Evolutionary conservation across 2,888 invertebrate species (phyloP), one percentile per base, ranked within the genome.

Genomic region (Timandra comae): DNA sequence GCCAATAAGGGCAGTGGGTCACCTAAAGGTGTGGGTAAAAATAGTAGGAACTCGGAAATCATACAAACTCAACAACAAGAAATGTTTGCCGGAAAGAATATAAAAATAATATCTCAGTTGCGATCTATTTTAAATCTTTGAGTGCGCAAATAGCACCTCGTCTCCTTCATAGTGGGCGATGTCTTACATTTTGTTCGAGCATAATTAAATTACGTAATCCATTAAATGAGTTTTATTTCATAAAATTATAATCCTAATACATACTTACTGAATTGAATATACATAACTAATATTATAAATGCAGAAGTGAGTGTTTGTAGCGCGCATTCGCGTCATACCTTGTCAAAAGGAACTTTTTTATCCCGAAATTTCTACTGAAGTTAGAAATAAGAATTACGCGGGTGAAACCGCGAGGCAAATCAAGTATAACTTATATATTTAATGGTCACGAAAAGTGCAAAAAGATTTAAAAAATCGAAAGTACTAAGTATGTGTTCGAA

Each of bases 31-130:
- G n/a, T n/a, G n/a, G n/a, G n/a, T n/a, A n/a, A n/a, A n/a, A n/a
- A n/a, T n/a, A n/a, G n/a, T n/a, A n/a, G n/a, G n/a, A n/a, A n/a
- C n/a, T n/a, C n/a, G n/a, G n/a, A n/a, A n/a, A n/a, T n/a, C n/a
- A n/a, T n/a, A n/a, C n/a, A 16, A 16, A 16, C 16, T 5, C 16
- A 5, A 30, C 19, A 33, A 2, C 8, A 12, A 25, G 43, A 45
- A 49, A 42, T 50, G 56, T 48, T 49, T 45, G 51, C 47, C 44
- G 49, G 46, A 58, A 52, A 46, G 45, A 11, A 5, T 49, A 51
- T 59, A 69, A 69, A 71, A 70, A 71, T 67, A 69, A 61, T 65
- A 67, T 69, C 62, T 65, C 61, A 50, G 65, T 58, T 49, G 58
- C 50, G 53, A 62, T 64, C 67, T 69, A 72, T 73, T 49, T 69